phyloP scores from a whole-genome alignment of 1,140 invertebrate genomes.

The Nomia melanderi region DNA sequence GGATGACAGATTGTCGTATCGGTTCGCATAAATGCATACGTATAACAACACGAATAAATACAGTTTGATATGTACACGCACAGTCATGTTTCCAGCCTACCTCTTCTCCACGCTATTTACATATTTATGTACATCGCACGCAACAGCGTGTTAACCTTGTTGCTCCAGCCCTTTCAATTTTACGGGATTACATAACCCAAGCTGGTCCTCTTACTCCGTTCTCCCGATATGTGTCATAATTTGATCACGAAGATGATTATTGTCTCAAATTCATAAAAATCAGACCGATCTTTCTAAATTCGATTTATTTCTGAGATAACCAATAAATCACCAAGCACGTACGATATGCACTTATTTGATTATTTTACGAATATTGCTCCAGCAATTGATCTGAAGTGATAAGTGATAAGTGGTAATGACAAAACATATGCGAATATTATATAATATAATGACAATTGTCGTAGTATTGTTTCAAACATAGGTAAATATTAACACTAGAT shows the following conservation, averaged over 20 bases:
- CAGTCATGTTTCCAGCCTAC: conserved; percentile 14
- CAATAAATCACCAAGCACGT: too few relatives aligned
- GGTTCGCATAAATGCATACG: conserved; percentile 34
- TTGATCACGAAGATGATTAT: neutral
- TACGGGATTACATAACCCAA: conserved; percentile 61
- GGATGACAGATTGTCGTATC: neutral
- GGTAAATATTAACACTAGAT: too few relatives aligned
- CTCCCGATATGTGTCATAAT: neutral
- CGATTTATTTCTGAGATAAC: too few relatives aligned
- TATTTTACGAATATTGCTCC: too few relatives aligned
- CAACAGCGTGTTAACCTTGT: conserved; percentile 36
- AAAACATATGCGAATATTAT: too few relatives aligned
- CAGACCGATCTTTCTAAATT: neutral
- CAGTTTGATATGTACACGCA: conserved; percentile 27
- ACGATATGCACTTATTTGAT: too few relatives aligned
- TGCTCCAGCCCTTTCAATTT: conserved; percentile 30
- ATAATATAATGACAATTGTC: too few relatives aligned
- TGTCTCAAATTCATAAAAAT: conserved; percentile 22
- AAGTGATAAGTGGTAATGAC: too few relatives aligned
- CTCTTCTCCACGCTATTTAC: conserved; percentile 56
- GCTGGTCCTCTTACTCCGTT: neutral
- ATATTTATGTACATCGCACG: conserved; percentile 61
- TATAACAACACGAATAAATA: conserved; percentile 29
- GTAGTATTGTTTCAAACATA: too few relatives aligned
- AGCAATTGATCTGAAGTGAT: too few relatives aligned